A percentile compares a stretch with the other conserved stretches of the same genome.
These are phyloP conservation scores for Gambusia affinis DNA, from an alignment of 2,113 vertebrate genomes.

Conservation along the genomic window DNA sequence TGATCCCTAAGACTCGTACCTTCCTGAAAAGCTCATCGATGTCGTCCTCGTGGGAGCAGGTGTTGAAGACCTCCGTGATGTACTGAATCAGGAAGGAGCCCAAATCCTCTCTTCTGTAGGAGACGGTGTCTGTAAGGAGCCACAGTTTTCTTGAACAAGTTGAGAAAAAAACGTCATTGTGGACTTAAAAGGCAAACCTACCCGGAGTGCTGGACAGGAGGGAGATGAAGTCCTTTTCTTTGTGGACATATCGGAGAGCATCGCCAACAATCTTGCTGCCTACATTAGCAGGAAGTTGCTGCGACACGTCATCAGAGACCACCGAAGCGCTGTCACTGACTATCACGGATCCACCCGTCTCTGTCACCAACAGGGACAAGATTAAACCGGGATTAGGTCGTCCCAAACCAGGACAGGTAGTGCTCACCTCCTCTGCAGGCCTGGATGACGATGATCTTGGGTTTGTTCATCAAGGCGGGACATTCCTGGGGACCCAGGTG, in stretches of 20 bases:
- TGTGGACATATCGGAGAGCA: slow-evolving; percentile 39
- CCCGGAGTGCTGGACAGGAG: slow-evolving; percentile 84
- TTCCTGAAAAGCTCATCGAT: slow-evolving; percentile 82
- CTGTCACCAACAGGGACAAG: slow-evolving; percentile 51
- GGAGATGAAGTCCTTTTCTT: slow-evolving; percentile 85
- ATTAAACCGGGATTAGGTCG: not conserved
- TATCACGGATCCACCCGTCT: slow-evolving; percentile 7
- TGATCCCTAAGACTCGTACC: slow-evolving; percentile 46
- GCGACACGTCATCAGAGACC: not conserved
- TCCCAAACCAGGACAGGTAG: not conserved
- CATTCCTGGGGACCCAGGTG: slow-evolving; percentile 79
- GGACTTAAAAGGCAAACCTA: slow-evolving; percentile 41
- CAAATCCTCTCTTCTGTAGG: slow-evolving; percentile 41
- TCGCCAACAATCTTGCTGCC: not conserved
- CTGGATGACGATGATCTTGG: slow-evolving; percentile 90
- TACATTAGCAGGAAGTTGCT: not conserved
- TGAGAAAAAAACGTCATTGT: not conserved
- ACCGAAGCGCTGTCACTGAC: slow-evolving; percentile 17
- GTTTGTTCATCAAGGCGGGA: slow-evolving; percentile 79
- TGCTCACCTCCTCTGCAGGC: slow-evolving; percentile 85
- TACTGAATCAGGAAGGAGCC: slow-evolving; percentile 79
- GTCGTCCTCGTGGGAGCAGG: slow-evolving; percentile 58
- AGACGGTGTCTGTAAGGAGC: slow-evolving; percentile 74
- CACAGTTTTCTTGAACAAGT: not conserved
- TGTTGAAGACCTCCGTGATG: slow-evolving; percentile 69